A percentile compares a stretch with the other conserved stretches of the same genome.
Evolutionary conservation across 2,888 invertebrate genomes (phyloP).

Genomic region (Cecidostiba fungosa): DNA sequence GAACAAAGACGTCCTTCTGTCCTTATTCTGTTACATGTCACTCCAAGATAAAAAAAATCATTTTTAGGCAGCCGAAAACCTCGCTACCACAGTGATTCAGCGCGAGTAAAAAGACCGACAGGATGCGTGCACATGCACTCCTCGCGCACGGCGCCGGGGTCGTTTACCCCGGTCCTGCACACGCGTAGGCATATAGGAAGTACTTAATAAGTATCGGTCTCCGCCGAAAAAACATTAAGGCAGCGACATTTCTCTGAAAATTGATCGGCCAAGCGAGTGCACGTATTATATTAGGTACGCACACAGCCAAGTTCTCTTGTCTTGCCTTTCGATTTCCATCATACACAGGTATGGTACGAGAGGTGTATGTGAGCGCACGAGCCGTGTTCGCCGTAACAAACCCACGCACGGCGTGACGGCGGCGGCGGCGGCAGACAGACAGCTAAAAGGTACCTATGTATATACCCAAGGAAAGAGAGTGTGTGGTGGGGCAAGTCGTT

Average conservation of each 20-base stretch:
- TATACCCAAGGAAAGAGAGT: not conserved
- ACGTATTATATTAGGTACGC: not conserved
- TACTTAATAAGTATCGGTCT: not conserved
- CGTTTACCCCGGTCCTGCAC: slow-evolving; percentile 16
- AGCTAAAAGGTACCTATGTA: not conserved
- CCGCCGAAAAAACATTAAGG: not conserved
- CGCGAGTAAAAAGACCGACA: not conserved
- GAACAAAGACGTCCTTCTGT: not conserved
- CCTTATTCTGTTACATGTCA: not conserved
- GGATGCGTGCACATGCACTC: not conserved
- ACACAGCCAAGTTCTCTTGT: not conserved
- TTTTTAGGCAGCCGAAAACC: not conserved
- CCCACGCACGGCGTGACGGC: not conserved
- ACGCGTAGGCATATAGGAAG: not conserved
- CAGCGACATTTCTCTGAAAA: not conserved
- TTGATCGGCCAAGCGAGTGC: not conserved
- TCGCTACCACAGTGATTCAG: not conserved
- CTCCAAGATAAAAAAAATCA: not conserved
- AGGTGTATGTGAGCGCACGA: not conserved
- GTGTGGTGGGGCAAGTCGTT: slow-evolving; percentile 61
- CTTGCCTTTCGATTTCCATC: not conserved
- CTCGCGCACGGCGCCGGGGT: slow-evolving; percentile 16
- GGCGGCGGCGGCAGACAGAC: not conserved
- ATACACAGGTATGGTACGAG: not conserved
- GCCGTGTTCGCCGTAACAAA: not conserved